Evolutionary conservation across 92 coral and sea anemone species (phyloP).

Genomic region (Pocillopora meandrina): DNA sequence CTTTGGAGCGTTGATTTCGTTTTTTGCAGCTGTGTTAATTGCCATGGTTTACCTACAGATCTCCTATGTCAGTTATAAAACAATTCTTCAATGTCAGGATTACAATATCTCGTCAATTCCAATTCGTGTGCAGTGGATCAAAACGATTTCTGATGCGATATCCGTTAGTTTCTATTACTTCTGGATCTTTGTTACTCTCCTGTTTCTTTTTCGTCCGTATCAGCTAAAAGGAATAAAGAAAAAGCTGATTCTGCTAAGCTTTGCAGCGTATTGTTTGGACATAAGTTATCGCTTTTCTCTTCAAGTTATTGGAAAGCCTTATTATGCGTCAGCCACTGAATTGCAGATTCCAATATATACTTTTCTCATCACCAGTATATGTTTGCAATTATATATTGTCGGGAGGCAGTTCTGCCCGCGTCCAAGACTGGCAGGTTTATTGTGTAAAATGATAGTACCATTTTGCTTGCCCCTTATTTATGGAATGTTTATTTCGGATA

Average conservation of each 20-base stretch:
- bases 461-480: not conserved
- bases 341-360: not conserved
- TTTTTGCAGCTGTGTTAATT: not conserved
- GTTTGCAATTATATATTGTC: not conserved
- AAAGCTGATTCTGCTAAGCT: not conserved
- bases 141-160: not conserved
- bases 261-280: not conserved
- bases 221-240: not conserved
- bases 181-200: not conserved
- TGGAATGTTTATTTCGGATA: not conserved
- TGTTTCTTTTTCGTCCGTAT: constrained; percentile 6
- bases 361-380: not conserved
- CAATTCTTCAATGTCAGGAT: not conserved
- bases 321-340: not conserved
- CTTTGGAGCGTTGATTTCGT: not conserved
- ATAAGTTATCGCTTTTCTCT: not conserved
- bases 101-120: not conserved
- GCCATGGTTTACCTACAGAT: not conserved
- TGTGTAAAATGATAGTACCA: not conserved
- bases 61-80: not conserved
- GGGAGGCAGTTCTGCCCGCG: not conserved
- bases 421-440: not conserved
- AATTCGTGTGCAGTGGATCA: not conserved
- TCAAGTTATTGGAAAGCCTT: not conserved
- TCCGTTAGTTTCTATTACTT: not conserved